These are phyloP conservation scores for Sinonovacula constricta DNA, from an alignment of 1,140 invertebrate species.

Conservation along the genomic window DNA sequence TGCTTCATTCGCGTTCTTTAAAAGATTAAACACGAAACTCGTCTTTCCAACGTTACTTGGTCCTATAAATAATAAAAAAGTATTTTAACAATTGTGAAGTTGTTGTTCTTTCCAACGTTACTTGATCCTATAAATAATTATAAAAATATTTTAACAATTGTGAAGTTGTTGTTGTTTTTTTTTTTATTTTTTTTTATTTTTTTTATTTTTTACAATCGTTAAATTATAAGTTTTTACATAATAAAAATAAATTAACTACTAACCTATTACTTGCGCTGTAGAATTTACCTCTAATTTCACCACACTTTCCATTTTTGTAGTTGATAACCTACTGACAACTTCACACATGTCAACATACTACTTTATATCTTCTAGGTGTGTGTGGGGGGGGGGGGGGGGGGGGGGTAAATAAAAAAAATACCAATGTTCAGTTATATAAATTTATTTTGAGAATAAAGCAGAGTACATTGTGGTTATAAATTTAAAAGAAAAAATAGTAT, in stretches of 20 bases:
- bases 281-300: constrained; percentile 1
- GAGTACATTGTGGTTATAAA: not conserved
- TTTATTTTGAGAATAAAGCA: not conserved
- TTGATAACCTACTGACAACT: not conserved
- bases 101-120: not conserved
- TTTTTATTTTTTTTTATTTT: too few relatives aligned
- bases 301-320: not conserved
- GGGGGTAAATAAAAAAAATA: not conserved
- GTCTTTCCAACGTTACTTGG: not conserved
- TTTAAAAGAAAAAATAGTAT: not conserved
- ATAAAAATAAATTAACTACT: not conserved
- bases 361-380: not conserved
- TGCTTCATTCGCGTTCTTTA: not conserved
- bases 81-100: not conserved
- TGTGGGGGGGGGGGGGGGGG: not conserved
- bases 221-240: not conserved
- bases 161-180: too few relatives aligned
- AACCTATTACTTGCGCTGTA: not conserved
- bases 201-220: not conserved
- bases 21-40: not conserved
- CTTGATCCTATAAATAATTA: not conserved
- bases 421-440: not conserved
- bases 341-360: not conserved
- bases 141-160: not conserved
- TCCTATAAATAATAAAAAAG: not conserved